Evolutionary conservation across 2,113 vertebrate genomes (phyloP), one percentile per base, ranked within the genome.

Genomic region (Phoxinus phoxinus): DNA sequence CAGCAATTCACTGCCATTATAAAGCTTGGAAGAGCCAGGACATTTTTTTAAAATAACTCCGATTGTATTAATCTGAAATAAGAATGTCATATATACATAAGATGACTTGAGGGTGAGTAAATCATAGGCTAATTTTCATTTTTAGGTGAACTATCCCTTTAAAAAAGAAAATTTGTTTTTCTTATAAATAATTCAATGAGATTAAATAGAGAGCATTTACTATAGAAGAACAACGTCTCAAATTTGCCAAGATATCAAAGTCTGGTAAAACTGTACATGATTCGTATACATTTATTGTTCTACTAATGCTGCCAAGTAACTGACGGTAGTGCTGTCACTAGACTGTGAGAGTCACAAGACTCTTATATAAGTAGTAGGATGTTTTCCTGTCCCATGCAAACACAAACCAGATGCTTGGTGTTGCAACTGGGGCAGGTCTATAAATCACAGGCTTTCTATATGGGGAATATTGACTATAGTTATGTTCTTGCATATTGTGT

Each of bases 261-360:
- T 67, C 63, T 53, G 7, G 15, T 4, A 71, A 21, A 69, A 41
- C 67, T 12, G 21, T 30, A 6, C 2, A 51, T 25, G n/a, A 15
- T 48, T 51, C 30, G 12, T 35, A 35, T 48, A 27, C 6, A 44
- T 74, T 67, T 67, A 23, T 21, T 71, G 37, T 9, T 69, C 30
- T 71, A 21, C 11, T 71, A 37, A 37, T 71, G 35, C 67, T n/a
- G 67, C 35, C 5, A 71, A 23, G 46, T 53, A 30, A 76, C 46
- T 53, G 46, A 32, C 19, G 27, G 8, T 76, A 76, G 73, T 44
- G 56, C 35, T 25, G 46, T 76, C 15, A 53, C 71, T 44, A 72
- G 37, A 51, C 73, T 30, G 15, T 23, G 23, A 27, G 46, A 65
- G 58, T 87, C 77, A 74, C 75, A 84, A 72, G 53, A 75, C 30